Evolutionary conservation across 53 echinoderm and acorn worm species (phyloP).

Genomic region (Arbacia lixula): DNA sequence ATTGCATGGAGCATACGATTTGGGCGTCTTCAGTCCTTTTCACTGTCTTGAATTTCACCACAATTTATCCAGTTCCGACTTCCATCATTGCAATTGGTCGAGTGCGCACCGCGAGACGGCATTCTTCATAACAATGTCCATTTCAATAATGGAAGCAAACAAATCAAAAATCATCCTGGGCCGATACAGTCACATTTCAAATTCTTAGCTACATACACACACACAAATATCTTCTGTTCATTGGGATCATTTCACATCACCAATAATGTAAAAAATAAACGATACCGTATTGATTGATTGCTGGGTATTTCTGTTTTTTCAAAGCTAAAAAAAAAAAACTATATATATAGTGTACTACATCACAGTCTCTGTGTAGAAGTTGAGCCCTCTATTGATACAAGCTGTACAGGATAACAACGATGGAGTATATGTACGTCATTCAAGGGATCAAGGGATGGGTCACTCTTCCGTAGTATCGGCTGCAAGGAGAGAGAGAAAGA

Average conservation of each 20-base stretch:
- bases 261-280: conserved; percentile 23
- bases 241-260: conserved; percentile 13
- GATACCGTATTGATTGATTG: conserved; percentile 29
- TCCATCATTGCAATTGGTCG: too few species aligned
- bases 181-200: conserved; percentile 27
- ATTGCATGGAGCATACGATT: too few species aligned
- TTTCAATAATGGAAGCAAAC: too few species aligned
- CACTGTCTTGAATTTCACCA: too few species aligned
- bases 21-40: too few species aligned
- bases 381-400: background rate
- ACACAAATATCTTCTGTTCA: conserved; percentile 18
- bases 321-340: conserved; percentile 22
- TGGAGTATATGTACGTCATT: too few species aligned
- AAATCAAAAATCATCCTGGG: too few species aligned
- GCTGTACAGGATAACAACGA: conserved; percentile 40
- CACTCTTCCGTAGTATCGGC: conserved; percentile 30
- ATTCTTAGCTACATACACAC: conserved; percentile 33
- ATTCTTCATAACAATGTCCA: too few species aligned
- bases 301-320: too few species aligned
- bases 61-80: too few species aligned
- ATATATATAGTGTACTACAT: conserved; percentile 35
- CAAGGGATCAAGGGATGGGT: conserved; percentile 10
- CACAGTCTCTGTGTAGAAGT: conserved; percentile 4
- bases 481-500: background rate
- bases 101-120: too few species aligned